Evolutionary conservation across 2,113 vertebrate species (phyloP).

Genomic region (Philantomba maxwellii): DNA sequence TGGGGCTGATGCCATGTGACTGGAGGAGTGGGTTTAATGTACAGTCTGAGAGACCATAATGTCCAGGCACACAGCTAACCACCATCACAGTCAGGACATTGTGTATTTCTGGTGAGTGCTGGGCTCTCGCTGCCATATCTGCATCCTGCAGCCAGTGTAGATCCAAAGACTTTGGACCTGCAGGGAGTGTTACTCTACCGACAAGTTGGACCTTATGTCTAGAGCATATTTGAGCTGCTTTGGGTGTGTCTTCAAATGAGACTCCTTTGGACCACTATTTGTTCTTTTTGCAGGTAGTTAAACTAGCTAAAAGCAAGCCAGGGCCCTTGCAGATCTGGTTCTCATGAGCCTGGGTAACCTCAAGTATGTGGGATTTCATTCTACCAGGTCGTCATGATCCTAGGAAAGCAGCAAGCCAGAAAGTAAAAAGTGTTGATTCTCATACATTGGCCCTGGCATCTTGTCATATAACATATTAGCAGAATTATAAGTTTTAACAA

Average conservation of each 20-base stretch:
- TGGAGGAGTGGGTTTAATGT: neutral
- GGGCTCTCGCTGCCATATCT: neutral
- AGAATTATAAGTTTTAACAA: neutral
- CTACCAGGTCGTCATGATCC: neutral
- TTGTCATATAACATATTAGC: neutral
- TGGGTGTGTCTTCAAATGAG: neutral
- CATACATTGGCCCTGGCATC: neutral
- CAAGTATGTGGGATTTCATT: neutral
- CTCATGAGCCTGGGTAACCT: neutral
- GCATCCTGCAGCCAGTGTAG: neutral
- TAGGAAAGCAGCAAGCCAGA: neutral
- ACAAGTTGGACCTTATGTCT: neutral
- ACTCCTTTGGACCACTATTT: neutral
- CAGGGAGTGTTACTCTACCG: rapidly evolving
- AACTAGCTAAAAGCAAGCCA: neutral
- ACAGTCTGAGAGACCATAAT: rapidly evolving
- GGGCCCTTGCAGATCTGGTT: neutral
- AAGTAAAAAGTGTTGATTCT: neutral
- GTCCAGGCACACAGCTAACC: neutral
- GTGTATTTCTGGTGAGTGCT: neutral
- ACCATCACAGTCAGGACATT: no score
- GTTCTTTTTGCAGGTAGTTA: neutral
- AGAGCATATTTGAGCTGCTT: neutral
- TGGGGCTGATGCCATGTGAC: neutral
- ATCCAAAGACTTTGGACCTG: neutral